Conservation (phyloP, 2,113 vertebrate species). For the Prietella phreatophila region DNA sequence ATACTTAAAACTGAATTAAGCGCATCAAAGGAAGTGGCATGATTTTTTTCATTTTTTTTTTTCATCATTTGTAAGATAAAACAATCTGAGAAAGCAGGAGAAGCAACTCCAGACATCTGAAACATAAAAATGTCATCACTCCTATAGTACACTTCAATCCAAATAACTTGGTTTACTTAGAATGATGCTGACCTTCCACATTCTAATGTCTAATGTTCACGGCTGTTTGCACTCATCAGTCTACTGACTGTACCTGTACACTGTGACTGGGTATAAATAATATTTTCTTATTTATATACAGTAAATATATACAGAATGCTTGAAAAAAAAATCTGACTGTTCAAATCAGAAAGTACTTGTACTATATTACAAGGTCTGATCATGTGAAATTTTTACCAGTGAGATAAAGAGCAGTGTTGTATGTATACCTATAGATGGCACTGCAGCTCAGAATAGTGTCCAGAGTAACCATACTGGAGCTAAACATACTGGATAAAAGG, state of each 20-base stretch:
- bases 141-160: not conserved
- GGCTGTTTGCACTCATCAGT: constrained; percentile 33
- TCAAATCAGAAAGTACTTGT: constrained; percentile 35
- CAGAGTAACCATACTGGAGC: not conserved
- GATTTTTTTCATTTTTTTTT: not conserved
- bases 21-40: constrained; percentile 16
- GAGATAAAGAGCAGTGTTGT: not conserved
- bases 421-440: constrained; percentile 1
- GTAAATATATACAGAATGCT: constrained; percentile 46
- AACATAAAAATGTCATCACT: not conserved
- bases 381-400: constrained; percentile 11
- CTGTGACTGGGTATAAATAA: constrained; percentile 49
- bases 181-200: constrained; percentile 23
- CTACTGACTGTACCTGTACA: constrained; percentile 43
- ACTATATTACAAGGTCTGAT: constrained; percentile 20
- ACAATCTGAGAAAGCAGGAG: constrained; percentile 19
- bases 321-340: constrained; percentile 8
- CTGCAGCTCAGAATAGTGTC: not conserved
- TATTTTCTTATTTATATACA: constrained; percentile 51
- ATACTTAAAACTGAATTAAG: not conserved
- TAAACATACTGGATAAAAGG: not conserved
- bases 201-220: constrained; percentile 21
- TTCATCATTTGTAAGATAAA: constrained; percentile 15
- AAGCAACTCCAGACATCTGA: constrained; percentile 5
- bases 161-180: constrained; percentile 4